Base-by-base conservation (phyloP, 1,140 invertebrate genomes). In the Drosophila suzukii region DNA sequence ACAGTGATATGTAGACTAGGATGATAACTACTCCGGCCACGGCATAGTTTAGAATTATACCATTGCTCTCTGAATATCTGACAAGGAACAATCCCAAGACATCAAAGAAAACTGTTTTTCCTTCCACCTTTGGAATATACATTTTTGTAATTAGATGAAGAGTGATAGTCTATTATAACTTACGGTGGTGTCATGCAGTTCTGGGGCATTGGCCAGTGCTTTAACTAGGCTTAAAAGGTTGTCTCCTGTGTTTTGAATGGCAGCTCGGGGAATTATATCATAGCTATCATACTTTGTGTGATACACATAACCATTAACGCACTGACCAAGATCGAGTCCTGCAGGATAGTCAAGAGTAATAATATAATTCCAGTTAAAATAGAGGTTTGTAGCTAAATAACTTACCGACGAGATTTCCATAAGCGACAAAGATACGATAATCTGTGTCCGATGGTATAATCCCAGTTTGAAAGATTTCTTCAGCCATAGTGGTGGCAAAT, bases 251-350 rank as follows among this genome's bases (percentile, higher is more conserved):
- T 96, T 94, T 92, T 98, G 97, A 20, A 98, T 93, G 6, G 96
- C 95, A 5, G 96, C 97, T 12, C 95, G 83, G 3, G 96, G 95
- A 83, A 98, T 96, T 76, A 95, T 94, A 75, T 96, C 93, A 24
- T 95, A 94, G 5, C 93, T 93, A 92, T 98, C 97, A 92, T 96
- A 96, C 83, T 95, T 95, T 20, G 97, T 98, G 83, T 98, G 97
- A 86, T 98, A 98, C 0, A 98, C 96, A 92, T 96, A 98, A 20
- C 98, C 98, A 94, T 99, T 98, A 30, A 95, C 94, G 56, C 96
- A 96, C 94, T 97, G 98, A 6, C 97, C 98, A 93, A 99, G 38
- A 57, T 57, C 55, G 6, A 57, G n/a, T 6, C 55, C 55, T 32
- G 6, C 6, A 32, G 7, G 30, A 32, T 32, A 32, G 7, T 32